Conservation (phyloP, 2,113 vertebrate species). For the Gavialis gangeticus region DNA sequence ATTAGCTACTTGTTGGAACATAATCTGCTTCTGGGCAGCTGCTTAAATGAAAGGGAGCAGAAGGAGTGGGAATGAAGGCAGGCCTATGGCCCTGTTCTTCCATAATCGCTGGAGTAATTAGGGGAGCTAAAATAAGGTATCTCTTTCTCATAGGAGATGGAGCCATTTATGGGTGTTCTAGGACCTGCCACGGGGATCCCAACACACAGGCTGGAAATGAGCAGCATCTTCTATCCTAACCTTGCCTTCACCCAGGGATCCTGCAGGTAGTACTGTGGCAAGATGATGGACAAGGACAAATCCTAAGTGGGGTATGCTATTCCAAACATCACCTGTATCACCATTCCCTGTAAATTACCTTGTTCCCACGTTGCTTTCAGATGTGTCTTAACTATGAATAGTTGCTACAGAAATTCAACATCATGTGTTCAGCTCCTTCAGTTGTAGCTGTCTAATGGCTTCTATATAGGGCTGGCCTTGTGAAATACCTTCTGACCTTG, state of each 20-base stretch:
- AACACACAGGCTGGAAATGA: accelerated
- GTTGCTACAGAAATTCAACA: neutral
- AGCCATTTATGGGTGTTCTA: neutral
- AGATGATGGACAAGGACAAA: neutral
- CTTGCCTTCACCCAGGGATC: neutral
- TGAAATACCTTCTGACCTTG: neutral
- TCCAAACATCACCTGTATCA: too few relatives aligned
- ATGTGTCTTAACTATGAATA: neutral
- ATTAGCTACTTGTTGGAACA: neutral
- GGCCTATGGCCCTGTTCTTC: accelerated
- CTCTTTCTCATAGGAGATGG: accelerated
- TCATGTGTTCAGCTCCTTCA: neutral
- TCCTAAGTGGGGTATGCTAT: neutral
- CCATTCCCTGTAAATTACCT: neutral
- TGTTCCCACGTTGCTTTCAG: neutral
- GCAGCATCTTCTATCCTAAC: neutral
- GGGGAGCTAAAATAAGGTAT: neutral
- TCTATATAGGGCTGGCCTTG: neutral
- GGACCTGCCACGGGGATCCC: neutral
- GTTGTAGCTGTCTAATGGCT: neutral
- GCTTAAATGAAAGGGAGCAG: neutral
- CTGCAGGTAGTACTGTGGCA: neutral
- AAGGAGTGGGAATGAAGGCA: neutral
- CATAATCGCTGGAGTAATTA: neutral
- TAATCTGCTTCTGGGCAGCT: neutral